Base-by-base conservation (phyloP, 2,113 vertebrate species). In the Colaptes auratus region DNA sequence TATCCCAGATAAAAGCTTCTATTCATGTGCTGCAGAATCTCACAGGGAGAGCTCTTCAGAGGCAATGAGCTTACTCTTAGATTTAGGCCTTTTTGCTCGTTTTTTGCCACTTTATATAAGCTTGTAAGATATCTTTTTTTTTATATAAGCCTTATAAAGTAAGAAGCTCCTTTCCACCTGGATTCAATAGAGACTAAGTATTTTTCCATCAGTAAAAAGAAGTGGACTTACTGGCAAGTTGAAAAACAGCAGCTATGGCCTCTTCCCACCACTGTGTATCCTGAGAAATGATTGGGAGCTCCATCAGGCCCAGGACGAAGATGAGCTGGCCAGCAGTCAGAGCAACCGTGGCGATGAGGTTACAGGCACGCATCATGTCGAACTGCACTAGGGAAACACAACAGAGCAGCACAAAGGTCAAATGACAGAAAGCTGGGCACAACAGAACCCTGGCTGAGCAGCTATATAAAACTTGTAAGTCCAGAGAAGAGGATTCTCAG, bases 211-310 rank as follows among this genome's bases (percentile, higher is more conserved):
- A 59, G 21, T 53, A 81, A 67, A 82, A 80, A 72, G 14, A 69
- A 80, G 14, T 39, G 79, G 96, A 99, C 99, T 99, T 97, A 99
- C 99, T 99, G 88, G 99, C 98, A 86, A 99, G 98, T 94, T 99
- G 99, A 97, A 99, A 99, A 17, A 99, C 98, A 1, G 99, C 99
- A 27, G 99, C 99, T 52, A 99, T 99, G 96, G 99, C 99, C 96
- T 99, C 99, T 96, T 99, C 99, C 99, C 99, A 99, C 99, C 99
- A 99, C 89, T 99, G 99, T n/a, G 98, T 99, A 67, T 99, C 98
- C 59, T 98, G 98, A 3, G 98, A 98, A 96, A 98, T 95, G 93
- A 99, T 98, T 50, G 98, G 98, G 74, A 99, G 96, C 92, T 99
- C 98, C 53, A 98, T 89, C 79, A 99, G 97, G 63, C 99, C 99